Percentiles rank a stretch among this genome's conserved stretches.
Conservation (phyloP, 1,140 invertebrate species). For the Pseudoatta argentina region DNA sequence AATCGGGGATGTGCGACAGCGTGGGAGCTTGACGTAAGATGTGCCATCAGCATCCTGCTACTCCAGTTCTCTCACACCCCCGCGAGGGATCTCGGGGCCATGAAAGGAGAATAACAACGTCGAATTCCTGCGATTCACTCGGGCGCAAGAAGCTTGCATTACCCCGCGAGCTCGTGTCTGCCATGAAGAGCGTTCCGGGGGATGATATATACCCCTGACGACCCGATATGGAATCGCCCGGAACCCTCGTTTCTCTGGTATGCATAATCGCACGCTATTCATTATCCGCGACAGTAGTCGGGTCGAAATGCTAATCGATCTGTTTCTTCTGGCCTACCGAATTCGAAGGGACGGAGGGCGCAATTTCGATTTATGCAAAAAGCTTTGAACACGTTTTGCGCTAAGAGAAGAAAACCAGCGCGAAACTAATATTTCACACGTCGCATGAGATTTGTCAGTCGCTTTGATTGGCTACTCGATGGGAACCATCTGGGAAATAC, state of each 20-base stretch:
- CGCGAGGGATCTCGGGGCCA: conserved; percentile 23
- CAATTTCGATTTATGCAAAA: conserved; percentile 60
- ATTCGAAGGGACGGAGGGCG: conserved; percentile 26
- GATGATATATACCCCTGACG: conserved; percentile 43
- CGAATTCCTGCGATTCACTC: conserved; percentile 69
- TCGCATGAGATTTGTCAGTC: background rate
- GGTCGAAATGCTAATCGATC: conserved; percentile 62
- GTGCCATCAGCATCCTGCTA: conserved; percentile 56
- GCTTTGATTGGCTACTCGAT: conserved; percentile 5
- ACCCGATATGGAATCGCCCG: conserved; percentile 50
- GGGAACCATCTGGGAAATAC: background rate
- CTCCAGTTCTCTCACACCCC: background rate
- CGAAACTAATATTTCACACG: conserved; percentile 20
- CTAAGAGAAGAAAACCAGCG: background rate
- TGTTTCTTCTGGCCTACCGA: conserved; percentile 40
- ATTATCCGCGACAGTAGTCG: conserved; percentile 58
- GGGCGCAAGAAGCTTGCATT: conserved; percentile 62
- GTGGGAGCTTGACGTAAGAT: conserved; percentile 48
- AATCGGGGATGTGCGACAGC: conserved; percentile 36
- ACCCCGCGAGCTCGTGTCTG: conserved; percentile 40
- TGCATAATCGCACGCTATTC: conserved; percentile 63
- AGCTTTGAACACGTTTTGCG: conserved; percentile 36
- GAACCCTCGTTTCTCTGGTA: conserved; percentile 42
- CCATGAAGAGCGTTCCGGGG: conserved; percentile 26
- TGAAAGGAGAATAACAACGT: conserved; percentile 71